Evolutionary conservation across 2,797 vertebrate genomes (phyloP).

Genomic region (Picus viridis): DNA sequence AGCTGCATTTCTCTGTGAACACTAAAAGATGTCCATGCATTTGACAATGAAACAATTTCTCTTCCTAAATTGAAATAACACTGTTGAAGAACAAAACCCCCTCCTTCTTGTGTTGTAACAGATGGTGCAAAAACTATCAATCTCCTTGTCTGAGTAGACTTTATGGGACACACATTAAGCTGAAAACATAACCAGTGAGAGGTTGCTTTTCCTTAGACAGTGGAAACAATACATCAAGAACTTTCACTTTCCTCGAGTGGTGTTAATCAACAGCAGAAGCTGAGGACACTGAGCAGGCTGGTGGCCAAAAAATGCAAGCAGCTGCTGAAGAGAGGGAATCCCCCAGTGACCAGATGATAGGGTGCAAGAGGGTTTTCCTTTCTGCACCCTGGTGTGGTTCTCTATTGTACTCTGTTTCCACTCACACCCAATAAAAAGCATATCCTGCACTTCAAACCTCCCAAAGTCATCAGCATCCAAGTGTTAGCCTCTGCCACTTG

Average conservation of each 20-base stretch:
- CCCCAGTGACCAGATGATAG: constrained; percentile 13
- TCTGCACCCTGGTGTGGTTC: not conserved
- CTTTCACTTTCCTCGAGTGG: constrained; percentile 36
- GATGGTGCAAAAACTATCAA: not conserved
- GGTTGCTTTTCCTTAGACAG: constrained; percentile 25
- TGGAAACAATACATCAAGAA: constrained; percentile 44
- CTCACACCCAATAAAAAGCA: not conserved
- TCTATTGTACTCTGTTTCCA: not conserved
- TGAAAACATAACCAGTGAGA: not conserved
- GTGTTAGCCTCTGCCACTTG: not conserved
- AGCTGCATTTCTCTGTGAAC: not conserved
- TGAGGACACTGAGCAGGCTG: constrained; percentile 33
- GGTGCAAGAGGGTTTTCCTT: not conserved
- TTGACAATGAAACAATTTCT: not conserved
- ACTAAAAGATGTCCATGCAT: not conserved
- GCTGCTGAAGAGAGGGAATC: constrained; percentile 68
- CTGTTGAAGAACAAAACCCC: rapidly evolving
- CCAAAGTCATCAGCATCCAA: constrained; percentile 24
- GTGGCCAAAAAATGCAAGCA: constrained; percentile 62
- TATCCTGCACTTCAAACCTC: not conserved
- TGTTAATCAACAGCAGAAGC: constrained; percentile 64
- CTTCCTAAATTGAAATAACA: not conserved
- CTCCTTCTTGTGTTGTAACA: not conserved
- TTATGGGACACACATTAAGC: not conserved
- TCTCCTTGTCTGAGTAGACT: not conserved